These are phyloP conservation scores for Phanerotoma sp. DNA, from an alignment of 2,888 invertebrate species.

Conservation along the genomic window DNA sequence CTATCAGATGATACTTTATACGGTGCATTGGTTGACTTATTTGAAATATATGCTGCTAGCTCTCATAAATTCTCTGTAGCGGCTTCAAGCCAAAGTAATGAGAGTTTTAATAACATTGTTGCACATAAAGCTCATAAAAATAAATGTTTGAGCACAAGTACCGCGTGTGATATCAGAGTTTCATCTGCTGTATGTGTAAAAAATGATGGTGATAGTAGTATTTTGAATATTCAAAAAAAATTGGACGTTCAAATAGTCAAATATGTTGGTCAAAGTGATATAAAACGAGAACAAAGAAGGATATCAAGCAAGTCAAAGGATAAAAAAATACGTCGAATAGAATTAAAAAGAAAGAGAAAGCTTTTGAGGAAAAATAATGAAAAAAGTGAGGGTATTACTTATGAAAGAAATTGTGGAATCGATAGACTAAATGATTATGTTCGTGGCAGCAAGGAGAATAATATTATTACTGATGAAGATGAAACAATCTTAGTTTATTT, in stretches of 20 bases:
- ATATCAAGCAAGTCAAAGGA: too few relatives aligned
- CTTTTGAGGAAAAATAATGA: constrained; percentile 18
- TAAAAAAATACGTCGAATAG: too few relatives aligned
- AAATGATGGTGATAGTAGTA: constrained; percentile 22
- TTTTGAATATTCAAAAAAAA: not conserved
- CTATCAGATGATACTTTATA: not conserved
- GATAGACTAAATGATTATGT: not conserved
- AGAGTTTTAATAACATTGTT: constrained; percentile 25
- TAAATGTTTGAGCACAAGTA: too few relatives aligned
- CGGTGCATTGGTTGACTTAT: not conserved
- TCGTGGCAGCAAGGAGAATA: not conserved
- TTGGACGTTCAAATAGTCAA: constrained; percentile 7
- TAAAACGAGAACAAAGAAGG: too few relatives aligned
- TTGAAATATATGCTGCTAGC: not conserved
- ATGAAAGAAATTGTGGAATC: constrained; percentile 25
- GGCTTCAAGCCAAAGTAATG: constrained; percentile 25
- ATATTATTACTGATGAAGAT: not conserved
- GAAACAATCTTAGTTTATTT: not conserved
- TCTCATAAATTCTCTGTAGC: constrained; percentile 15
- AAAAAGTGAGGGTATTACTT: constrained; percentile 20
- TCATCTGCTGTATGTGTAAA: constrained; percentile 23
- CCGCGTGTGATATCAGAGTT: constrained; percentile 19
- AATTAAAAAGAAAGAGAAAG: constrained; percentile 19
- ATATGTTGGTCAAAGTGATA: not conserved
- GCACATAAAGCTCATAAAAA: constrained; percentile 28